Conservation (phyloP, 1,140 invertebrate species). For the Aradophagus sp. region DNA sequence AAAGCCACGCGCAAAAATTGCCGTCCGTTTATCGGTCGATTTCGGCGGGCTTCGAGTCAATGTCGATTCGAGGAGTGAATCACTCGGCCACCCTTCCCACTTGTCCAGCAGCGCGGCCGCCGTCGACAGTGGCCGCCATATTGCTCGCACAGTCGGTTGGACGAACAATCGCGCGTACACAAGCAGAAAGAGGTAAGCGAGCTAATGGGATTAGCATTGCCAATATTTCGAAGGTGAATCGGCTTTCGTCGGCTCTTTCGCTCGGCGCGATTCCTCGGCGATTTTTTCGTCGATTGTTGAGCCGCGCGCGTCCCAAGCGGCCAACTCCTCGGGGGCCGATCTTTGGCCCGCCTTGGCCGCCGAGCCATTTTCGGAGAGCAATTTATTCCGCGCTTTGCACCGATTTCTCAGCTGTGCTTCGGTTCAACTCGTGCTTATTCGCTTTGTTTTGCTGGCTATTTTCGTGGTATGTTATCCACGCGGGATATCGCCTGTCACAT, state of each 20-base stretch:
- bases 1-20: background rate
- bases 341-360: background rate
- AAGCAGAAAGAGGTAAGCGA: conserved; percentile 28
- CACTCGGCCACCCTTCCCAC: conserved; percentile 39
- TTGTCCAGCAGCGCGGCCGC: conserved; percentile 34
- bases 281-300: conserved; percentile 2
- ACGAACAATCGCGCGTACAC: conserved; percentile 18
- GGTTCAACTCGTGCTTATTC: background rate
- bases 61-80: conserved; percentile 41
- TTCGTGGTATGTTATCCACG: conserved; percentile 7
- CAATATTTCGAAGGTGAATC: conserved; percentile 34
- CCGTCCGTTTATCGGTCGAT: background rate
- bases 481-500: conserved; percentile 8
- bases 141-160: conserved; percentile 30
- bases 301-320: background rate
- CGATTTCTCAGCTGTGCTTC: background rate
- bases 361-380: too few relatives aligned
- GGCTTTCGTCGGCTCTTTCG: conserved; percentile 13
- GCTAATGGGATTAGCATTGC: conserved; percentile 37
- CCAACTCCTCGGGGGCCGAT: background rate
- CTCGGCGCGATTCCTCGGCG: conserved; percentile 1
- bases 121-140: conserved; percentile 39
- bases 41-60: conserved; percentile 6
- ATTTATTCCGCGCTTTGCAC: background rate
- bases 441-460: conserved; percentile 12